These are phyloP conservation scores for Phoeniculus purpureus DNA, from an alignment of 2,797 vertebrate genomes.

Conservation along the genomic window DNA sequence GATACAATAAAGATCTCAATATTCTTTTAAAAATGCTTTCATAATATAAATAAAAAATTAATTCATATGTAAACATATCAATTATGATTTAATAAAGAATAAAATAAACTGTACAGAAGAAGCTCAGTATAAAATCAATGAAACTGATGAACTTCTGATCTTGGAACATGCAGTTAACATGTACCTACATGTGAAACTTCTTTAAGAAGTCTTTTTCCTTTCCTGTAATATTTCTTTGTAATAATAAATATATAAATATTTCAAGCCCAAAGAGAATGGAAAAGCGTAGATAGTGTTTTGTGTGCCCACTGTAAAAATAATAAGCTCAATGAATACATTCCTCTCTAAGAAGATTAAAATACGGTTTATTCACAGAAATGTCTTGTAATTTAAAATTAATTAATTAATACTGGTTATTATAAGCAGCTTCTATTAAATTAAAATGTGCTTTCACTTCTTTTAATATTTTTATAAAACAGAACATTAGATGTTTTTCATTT, in stretches of 20 bases:
- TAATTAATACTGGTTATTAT: constrained; percentile 65
- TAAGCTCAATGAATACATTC: constrained; percentile 38
- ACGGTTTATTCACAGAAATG: constrained; percentile 22
- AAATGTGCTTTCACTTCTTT: constrained; percentile 51
- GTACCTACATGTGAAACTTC: neutral
- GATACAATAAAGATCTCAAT: constrained; percentile 21
- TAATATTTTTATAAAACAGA: constrained; percentile 73
- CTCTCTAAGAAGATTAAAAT: constrained; percentile 30
- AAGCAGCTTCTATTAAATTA: constrained; percentile 62
- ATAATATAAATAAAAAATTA: neutral
- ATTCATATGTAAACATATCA: neutral
- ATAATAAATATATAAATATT: neutral
- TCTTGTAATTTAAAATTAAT: constrained; percentile 68
- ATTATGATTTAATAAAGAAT: neutral
- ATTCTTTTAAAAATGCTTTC: neutral
- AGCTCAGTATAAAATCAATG: neutral
- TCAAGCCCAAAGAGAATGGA: constrained; percentile 12
- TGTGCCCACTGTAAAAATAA: constrained; percentile 20
- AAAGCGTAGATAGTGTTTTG: neutral
- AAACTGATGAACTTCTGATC: constrained; percentile 22
- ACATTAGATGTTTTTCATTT: constrained; percentile 71
- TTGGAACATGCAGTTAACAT: neutral
- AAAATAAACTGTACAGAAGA: neutral
- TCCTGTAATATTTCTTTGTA: neutral
- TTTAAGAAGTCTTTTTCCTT: neutral